Percentiles rank a stretch among this genome's conserved stretches.
phyloP scores from a whole-genome alignment of 2,888 invertebrate genomes.

The Tetheella fluctuosa region DNA sequence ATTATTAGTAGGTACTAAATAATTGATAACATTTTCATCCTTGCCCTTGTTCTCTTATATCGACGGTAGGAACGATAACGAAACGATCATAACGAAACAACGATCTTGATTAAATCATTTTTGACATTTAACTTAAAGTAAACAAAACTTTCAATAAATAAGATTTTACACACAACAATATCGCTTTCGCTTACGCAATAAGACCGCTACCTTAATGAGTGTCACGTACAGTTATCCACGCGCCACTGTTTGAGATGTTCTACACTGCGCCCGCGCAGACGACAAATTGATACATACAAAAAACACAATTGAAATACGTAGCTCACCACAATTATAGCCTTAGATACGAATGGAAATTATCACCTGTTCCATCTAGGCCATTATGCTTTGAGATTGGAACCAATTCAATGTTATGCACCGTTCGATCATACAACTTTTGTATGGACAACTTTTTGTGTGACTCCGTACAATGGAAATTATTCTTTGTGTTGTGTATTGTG shows the following conservation, averaged over 20 bases:
- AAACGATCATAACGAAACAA: no score
- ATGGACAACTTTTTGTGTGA: conserved; percentile 4
- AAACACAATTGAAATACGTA: conserved; percentile 3
- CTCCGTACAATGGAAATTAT: conserved; percentile 4
- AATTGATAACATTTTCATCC: no score
- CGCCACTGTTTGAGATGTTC: conserved; percentile 37
- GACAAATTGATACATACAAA: conserved; percentile 8
- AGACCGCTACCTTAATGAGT: conserved; percentile 44
- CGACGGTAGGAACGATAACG: no score
- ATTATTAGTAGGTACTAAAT: no score
- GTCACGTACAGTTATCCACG: conserved; percentile 52
- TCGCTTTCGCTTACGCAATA: neutral
- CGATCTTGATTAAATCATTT: no score
- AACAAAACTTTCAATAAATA: no score
- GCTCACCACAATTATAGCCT: conserved; percentile 9
- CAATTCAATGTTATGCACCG: conserved; percentile 8
- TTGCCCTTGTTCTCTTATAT: no score
- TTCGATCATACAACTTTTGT: conserved; percentile 7
- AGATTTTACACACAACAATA: no score
- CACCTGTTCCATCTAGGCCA: conserved; percentile 6
- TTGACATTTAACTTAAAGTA: no score
- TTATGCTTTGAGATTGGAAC: neutral
- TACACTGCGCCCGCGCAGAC: conserved; percentile 14
- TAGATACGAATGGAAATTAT: conserved; percentile 10
- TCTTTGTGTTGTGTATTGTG: neutral